Percentiles rank a stretch among this genome's conserved stretches.
phyloP scores from a whole-genome alignment of 2,797 vertebrate species.

The Tokudaia muenninki region DNA sequence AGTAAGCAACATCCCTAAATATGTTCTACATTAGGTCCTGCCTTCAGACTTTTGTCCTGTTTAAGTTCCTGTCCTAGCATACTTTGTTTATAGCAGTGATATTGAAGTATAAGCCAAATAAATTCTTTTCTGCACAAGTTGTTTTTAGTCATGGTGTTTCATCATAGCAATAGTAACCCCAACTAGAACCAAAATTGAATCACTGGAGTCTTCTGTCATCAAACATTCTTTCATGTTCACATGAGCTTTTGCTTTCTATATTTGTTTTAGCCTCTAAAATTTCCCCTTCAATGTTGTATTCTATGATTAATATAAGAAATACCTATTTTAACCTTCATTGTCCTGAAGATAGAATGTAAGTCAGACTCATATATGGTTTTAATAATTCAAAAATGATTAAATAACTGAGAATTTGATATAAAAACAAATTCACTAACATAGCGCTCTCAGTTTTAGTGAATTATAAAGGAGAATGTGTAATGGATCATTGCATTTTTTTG shows the following conservation, averaged over 20 bases:
- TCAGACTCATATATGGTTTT: constrained; percentile 54
- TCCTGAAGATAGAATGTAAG: constrained; percentile 64
- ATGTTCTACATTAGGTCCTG: background rate
- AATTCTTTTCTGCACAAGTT: background rate
- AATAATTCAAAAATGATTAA: constrained; percentile 76
- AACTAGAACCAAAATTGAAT: background rate
- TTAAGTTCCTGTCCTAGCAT: background rate
- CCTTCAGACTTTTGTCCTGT: background rate
- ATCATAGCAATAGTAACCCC: background rate
- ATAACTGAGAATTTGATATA: constrained; percentile 59
- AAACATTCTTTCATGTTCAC: constrained; percentile 50
- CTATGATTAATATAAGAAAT: constrained; percentile 73
- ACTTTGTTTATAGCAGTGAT: background rate
- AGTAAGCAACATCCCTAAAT: no score
- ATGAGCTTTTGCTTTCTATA: constrained; percentile 52
- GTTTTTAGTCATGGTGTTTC: background rate
- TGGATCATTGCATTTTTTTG: constrained; percentile 58
- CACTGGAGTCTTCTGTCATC: constrained; percentile 17
- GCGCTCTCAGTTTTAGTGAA: constrained; percentile 60
- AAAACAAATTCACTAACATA: constrained; percentile 14
- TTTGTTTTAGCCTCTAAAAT: constrained; percentile 63
- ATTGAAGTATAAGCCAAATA: background rate
- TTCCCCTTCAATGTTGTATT: constrained; percentile 29
- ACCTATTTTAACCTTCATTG: constrained; percentile 75
- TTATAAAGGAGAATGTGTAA: constrained; percentile 60